These are phyloP conservation scores for Collichthys lucidus DNA, from an alignment of 2,113 vertebrate species.

Conservation along the genomic window DNA sequence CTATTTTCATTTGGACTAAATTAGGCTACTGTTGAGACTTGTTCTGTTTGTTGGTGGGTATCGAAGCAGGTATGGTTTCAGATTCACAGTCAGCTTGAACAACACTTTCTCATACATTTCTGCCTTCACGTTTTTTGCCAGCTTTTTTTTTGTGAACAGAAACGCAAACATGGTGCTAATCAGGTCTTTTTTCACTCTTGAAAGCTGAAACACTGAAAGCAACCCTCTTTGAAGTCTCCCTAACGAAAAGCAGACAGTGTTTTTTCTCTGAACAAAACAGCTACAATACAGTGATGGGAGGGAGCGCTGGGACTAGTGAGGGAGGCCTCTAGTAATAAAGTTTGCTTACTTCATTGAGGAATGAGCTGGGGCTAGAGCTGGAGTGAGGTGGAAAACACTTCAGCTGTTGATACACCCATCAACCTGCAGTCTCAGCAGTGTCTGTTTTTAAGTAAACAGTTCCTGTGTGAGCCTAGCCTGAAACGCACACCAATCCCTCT, in stretches of 20 bases:
- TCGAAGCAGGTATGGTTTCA: constrained; percentile 30
- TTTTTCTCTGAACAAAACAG: constrained; percentile 46
- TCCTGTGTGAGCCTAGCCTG: constrained; percentile 38
- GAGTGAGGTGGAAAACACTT: constrained; percentile 67
- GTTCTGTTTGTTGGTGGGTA: constrained; percentile 25
- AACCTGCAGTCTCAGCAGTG: constrained; percentile 51
- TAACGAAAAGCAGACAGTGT: constrained; percentile 73
- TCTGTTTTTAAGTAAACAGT: constrained; percentile 63
- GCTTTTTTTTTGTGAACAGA: constrained; percentile 50
- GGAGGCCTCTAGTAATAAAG: constrained; percentile 52
- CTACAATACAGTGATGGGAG: constrained; percentile 47
- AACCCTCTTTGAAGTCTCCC: constrained; percentile 64
- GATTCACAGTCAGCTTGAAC: constrained; percentile 23
- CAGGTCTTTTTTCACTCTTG: constrained; percentile 47
- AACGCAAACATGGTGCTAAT: constrained; percentile 66
- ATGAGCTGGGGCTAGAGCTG: constrained; percentile 42
- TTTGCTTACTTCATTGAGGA: constrained; percentile 61
- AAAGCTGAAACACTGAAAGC: constrained; percentile 55
- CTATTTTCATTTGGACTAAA: constrained; percentile 34
- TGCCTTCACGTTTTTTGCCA: constrained; percentile 19
- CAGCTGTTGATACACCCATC: constrained; percentile 62
- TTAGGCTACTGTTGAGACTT: constrained; percentile 37
- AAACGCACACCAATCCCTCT: constrained; percentile 18
- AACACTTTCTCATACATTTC: constrained; percentile 5
- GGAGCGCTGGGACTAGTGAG: constrained; percentile 11